phyloP scores from a whole-genome alignment of 2,888 invertebrate genomes.

The Acholoe squamosa region DNA sequence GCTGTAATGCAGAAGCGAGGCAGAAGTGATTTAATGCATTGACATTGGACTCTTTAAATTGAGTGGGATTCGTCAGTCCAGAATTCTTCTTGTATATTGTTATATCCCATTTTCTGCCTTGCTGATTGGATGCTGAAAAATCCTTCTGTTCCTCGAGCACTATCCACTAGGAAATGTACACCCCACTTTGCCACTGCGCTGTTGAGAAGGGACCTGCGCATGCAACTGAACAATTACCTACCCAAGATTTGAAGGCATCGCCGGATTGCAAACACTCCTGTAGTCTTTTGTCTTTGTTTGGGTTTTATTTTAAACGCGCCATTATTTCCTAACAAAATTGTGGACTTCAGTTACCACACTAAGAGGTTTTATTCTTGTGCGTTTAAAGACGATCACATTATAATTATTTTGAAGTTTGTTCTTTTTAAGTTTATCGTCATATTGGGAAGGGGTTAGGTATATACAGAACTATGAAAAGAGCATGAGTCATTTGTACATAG shows the following conservation, averaged over 20 bases:
- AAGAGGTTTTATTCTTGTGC: neutral
- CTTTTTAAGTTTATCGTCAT: no score
- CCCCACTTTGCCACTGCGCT: neutral
- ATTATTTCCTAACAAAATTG: neutral
- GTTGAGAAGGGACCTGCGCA: neutral
- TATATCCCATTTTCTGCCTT: constrained; percentile 42
- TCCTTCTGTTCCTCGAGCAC: constrained; percentile 10
- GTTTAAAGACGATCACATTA: neutral
- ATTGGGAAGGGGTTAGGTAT: no score
- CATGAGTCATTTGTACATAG: no score
- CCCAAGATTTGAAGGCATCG: neutral
- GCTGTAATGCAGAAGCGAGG: neutral
- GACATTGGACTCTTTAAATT: neutral
- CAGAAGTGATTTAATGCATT: neutral
- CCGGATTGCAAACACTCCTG: no score
- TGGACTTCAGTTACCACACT: neutral
- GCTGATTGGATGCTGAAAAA: constrained; percentile 11
- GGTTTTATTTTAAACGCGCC: neutral
- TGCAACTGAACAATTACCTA: neutral
- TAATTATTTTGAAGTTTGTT: no score
- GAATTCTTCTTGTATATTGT: constrained; percentile 18
- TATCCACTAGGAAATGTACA: neutral
- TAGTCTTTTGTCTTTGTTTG: neutral
- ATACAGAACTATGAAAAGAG: no score
- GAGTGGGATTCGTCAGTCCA: neutral